Percentiles rank a stretch among this genome's conserved stretches.
Evolutionary conservation across 2,888 invertebrate species (phyloP).

Genomic region (Calephelis perditalis): DNA sequence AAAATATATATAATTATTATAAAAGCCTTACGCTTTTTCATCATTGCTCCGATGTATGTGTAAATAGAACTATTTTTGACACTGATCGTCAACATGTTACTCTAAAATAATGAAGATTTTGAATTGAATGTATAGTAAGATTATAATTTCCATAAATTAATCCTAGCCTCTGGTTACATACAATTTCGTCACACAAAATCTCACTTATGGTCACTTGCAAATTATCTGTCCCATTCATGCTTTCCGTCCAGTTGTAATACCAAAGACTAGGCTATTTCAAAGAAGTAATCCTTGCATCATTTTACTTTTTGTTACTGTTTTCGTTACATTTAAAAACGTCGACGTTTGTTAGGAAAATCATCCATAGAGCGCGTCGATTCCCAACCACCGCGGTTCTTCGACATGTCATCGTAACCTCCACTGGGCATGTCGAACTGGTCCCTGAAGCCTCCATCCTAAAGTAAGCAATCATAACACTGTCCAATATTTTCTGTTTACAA

Average conservation of each 20-base stretch:
- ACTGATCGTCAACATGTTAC: neutral
- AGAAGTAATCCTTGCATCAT: neutral
- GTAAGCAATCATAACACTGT: slow-evolving; percentile 72
- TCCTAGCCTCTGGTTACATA: slow-evolving; percentile 7
- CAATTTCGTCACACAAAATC: neutral
- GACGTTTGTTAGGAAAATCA: slow-evolving; percentile 82
- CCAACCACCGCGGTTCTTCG: slow-evolving; percentile 77
- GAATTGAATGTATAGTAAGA: slow-evolving; percentile 1
- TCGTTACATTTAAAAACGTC: slow-evolving; percentile 73
- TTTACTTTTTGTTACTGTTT: neutral
- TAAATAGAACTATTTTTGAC: slow-evolving; percentile 1
- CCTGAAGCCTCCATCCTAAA: slow-evolving; percentile 75
- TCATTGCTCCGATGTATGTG: no score
- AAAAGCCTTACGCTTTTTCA: no score
- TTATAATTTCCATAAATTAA: slow-evolving; percentile 6
- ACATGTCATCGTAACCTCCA: slow-evolving; percentile 68
- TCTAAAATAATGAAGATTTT: neutral
- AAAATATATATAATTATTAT: no score
- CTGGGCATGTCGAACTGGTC: slow-evolving; percentile 73
- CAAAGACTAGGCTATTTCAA: slow-evolving; percentile 7
- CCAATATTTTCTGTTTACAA: slow-evolving; percentile 52
- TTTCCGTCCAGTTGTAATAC: neutral
- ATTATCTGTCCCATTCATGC: neutral
- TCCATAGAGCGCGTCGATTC: slow-evolving; percentile 77
- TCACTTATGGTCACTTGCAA: no score